Evolutionary conservation across 2,797 vertebrate species (phyloP), one percentile per base, ranked within the genome.

Genomic region (Danio albolineatus): DNA sequence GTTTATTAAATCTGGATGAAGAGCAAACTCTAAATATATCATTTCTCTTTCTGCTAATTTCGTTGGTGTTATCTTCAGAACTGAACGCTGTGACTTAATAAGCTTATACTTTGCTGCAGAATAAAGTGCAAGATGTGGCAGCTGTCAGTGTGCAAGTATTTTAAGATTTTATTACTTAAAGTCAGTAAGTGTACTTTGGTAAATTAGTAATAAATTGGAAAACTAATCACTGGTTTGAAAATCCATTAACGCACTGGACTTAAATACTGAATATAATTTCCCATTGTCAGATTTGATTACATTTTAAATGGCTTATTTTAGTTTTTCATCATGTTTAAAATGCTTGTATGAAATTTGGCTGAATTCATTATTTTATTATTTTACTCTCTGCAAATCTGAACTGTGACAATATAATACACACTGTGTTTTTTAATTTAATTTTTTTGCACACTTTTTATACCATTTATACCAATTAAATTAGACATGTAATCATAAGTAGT

Each of bases 1-100:
- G 64, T 48, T 66, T 51, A 12, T 51, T 69, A n/a, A 14, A 38
- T 69, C 48, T 69, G 48, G 6, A 39, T 53, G 13, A 69, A 38
- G 48, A n/a, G 16, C 53, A 38, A 46, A 7, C 6, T 13, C n/a
- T 7, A 10, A 59, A 14, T 65, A 48, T 10, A 4, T 28, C 2
- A 9, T 46, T 9, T 65, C 10, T 21, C 6, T 46, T 48, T 66
- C 14, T 51, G 46, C 21, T 46, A 38, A n/a, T 51, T 51, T 51
- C 65, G 49, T 69, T 69, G 21, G 1, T 2, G 14, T n/a, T 51
- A 21, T 69, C 65, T 69, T 51, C 14, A 51, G 9, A 51, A 36
- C 19, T 14, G 13, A 46, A 66, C 38, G 5, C 10, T 69, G 28
- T 16, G 51, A 28, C 7, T 36, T 51, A 39, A 69, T 53, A 39